These are phyloP conservation scores for Proisotoma minuta DNA, from an alignment of 2,888 invertebrate species.

Conservation along the genomic window DNA sequence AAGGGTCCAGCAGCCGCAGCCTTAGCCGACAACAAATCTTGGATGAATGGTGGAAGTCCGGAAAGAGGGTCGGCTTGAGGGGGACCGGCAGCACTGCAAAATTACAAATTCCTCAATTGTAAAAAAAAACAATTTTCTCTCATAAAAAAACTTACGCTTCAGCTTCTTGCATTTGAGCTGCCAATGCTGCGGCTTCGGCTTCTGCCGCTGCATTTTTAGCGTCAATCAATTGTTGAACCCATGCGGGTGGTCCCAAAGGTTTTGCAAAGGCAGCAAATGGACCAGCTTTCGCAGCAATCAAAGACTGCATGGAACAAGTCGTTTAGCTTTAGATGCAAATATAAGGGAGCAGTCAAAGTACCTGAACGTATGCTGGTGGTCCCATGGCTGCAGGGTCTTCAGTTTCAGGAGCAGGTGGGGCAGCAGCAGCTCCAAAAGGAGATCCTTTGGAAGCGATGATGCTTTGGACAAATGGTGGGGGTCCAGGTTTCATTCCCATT, in stretches of 20 bases:
- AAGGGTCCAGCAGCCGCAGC: constrained; percentile 13
- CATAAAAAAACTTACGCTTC: constrained; percentile 1
- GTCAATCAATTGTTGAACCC: constrained; percentile 26
- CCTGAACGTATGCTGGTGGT: constrained; percentile 28
- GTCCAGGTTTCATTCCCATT: constrained; percentile 1
- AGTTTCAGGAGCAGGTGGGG: neutral
- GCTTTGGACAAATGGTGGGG: constrained; percentile 13
- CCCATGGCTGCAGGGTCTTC: constrained; percentile 20
- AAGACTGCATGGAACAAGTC: constrained; percentile 22
- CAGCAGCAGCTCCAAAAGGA: neutral
- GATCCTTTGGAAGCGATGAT: constrained; percentile 17
- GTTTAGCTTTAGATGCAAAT: too few species aligned
- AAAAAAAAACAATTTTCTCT: neutral
- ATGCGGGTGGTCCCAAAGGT: constrained; percentile 27
- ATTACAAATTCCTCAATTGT: neutral
- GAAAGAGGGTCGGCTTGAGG: neutral
- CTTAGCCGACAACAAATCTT: constrained; percentile 17
- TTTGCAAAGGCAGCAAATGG: constrained; percentile 20
- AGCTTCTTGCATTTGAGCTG: constrained; percentile 18
- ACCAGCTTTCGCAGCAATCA: constrained; percentile 27
- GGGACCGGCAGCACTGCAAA: neutral
- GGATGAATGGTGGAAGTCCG: constrained; percentile 24
- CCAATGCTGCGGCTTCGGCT: constrained; percentile 21
- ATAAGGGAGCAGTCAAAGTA: constrained; percentile 4
- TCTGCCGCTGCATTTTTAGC: constrained; percentile 33